A percentile compares a stretch with the other conserved stretches of the same genome.
These are phyloP conservation scores for Drosophila jambulina DNA, from an alignment of 1,140 invertebrate genomes.

Conservation along the genomic window DNA sequence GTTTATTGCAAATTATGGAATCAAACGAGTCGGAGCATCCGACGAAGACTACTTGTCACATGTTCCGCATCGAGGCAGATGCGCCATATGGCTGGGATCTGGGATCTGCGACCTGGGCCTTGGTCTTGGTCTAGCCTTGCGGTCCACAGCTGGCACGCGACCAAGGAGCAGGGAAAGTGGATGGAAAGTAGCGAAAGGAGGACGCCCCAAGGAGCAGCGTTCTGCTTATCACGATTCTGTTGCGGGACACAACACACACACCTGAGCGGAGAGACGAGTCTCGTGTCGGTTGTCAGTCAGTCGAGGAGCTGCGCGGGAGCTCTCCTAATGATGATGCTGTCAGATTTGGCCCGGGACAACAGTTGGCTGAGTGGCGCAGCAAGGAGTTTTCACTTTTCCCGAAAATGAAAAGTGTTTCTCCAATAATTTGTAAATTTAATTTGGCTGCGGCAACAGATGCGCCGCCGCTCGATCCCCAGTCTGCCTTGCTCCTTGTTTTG, in stretches of 20 bases:
- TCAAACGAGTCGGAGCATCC: slow-evolving; percentile 36
- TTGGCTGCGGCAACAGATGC: slow-evolving; percentile 73
- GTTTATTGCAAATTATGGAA: slow-evolving; percentile 76
- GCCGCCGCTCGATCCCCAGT: slow-evolving; percentile 1
- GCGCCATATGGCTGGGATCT: slow-evolving; percentile 59
- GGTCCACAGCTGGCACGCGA: slow-evolving; percentile 65
- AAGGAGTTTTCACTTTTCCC: slow-evolving; percentile 62
- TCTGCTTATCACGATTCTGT: slow-evolving; percentile 65
- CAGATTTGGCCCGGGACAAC: slow-evolving; percentile 69
- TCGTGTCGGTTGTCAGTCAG: slow-evolving; percentile 76
- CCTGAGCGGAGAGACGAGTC: slow-evolving; percentile 7
- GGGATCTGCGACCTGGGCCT: not conserved
- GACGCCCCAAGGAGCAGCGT: slow-evolving; percentile 70
- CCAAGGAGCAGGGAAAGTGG: slow-evolving; percentile 55
- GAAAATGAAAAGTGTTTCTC: slow-evolving; percentile 78
- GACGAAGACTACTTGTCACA: slow-evolving; percentile 56
- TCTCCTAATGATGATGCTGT: slow-evolving; percentile 75
- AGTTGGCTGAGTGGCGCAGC: slow-evolving; percentile 59
- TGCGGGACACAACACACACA: slow-evolving; percentile 26
- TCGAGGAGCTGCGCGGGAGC: slow-evolving; percentile 22
- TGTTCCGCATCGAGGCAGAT: slow-evolving; percentile 33
- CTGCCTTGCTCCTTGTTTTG: slow-evolving; percentile 40
- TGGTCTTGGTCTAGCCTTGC: slow-evolving; percentile 42
- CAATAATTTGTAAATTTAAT: slow-evolving; percentile 71
- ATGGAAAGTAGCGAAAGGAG: slow-evolving; percentile 56